Conservation (phyloP, 2,888 invertebrate species). For the Syrista parreyssii region DNA sequence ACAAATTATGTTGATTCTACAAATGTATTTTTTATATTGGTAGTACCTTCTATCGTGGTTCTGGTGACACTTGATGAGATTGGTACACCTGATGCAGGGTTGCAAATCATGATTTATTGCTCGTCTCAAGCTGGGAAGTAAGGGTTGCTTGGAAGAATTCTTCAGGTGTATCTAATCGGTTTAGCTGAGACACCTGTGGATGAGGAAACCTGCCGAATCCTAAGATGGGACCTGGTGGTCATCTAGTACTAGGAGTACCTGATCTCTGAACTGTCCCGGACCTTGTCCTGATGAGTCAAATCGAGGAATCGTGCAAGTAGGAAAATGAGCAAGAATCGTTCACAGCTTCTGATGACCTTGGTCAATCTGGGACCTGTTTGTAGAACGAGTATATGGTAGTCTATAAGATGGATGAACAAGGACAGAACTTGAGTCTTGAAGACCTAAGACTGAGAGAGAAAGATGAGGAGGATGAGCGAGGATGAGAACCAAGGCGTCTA, state of each 20-base stretch:
- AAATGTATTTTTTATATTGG: neutral
- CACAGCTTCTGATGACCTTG: neutral
- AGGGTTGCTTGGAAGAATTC: neutral
- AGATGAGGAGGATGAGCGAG: conserved; percentile 23
- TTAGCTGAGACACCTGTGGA: neutral
- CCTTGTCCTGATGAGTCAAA: neutral
- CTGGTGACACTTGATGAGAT: neutral
- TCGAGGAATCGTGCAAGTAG: neutral
- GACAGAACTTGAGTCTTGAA: conserved; percentile 9
- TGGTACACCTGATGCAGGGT: neutral
- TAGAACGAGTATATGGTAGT: neutral
- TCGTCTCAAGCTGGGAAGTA: neutral
- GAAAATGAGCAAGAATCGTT: neutral
- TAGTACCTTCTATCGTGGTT: neutral
- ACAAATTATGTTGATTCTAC: neutral
- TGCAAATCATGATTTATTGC: neutral
- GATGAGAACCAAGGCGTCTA: conserved; percentile 56
- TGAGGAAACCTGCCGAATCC: neutral
- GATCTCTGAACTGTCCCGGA: neutral
- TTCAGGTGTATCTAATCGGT: neutral
- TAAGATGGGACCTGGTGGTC: neutral
- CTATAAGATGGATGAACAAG: neutral
- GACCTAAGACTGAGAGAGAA: conserved; percentile 5
- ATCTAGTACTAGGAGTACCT: neutral
- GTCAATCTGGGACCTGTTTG: neutral